phyloP scores from a whole-genome alignment of 1,140 invertebrate genomes.

The Leptinotarsa texana region DNA sequence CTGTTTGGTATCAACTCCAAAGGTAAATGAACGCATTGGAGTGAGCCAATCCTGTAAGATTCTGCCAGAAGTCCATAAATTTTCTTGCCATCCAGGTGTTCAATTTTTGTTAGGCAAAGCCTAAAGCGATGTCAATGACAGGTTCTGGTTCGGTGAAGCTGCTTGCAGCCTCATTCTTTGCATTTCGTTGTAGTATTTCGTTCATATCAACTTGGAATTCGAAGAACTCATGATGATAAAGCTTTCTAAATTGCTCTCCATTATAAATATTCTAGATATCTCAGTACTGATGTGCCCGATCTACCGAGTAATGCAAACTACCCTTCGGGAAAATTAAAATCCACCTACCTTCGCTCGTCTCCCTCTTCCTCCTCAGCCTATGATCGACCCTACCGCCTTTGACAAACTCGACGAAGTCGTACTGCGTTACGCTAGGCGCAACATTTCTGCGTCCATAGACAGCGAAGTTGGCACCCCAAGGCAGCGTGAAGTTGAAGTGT shows the following conservation, averaged over 20 bases:
- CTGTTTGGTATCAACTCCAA: too few relatives aligned
- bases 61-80: too few relatives aligned
- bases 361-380: constrained; percentile 63
- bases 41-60: too few relatives aligned
- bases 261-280: neutral
- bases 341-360: constrained; percentile 48
- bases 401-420: constrained; percentile 93
- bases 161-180: too few relatives aligned
- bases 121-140: too few relatives aligned
- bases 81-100: too few relatives aligned
- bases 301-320: neutral
- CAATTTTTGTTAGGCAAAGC: too few relatives aligned
- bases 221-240: too few relatives aligned
- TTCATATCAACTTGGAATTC: too few relatives aligned
- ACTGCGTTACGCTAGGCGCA: constrained; percentile 91
- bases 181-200: too few relatives aligned
- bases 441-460: constrained; percentile 91
- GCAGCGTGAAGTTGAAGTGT: constrained; percentile 86
- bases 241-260: neutral
- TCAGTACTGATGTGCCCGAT: neutral
- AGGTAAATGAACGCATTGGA: too few relatives aligned
- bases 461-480: constrained; percentile 89
- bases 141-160: too few relatives aligned
- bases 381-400: constrained; percentile 80
- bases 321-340: neutral